phyloP scores from a whole-genome alignment of 1,140 invertebrate species.

The Galleria mellonella region DNA sequence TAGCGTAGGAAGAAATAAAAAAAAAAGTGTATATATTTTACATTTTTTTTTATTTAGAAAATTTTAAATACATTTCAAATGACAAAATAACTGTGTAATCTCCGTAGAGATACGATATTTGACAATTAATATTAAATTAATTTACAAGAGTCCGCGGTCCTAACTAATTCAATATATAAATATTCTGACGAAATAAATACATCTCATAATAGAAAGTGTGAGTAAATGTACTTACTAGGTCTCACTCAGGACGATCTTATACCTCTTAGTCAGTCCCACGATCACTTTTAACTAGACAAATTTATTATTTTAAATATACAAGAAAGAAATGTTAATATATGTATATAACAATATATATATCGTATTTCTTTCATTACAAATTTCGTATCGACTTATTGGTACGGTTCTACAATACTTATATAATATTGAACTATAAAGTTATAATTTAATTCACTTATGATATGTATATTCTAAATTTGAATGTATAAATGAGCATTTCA shows the following conservation, averaged over 20 bases:
- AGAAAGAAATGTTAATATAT: slow-evolving; percentile 3
- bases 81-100: slow-evolving; percentile 49
- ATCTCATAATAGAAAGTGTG: background rate
- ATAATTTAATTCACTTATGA: slow-evolving; percentile 27
- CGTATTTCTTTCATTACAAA: background rate
- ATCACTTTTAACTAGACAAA: slow-evolving; percentile 1
- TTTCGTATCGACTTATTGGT: background rate
- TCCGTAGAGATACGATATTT: slow-evolving; percentile 20
- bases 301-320: background rate
- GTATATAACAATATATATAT: background rate
- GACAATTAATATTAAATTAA: slow-evolving; percentile 41
- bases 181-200: background rate
- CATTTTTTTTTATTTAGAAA: slow-evolving; percentile 52
- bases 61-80: slow-evolving; percentile 64
- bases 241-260: background rate
- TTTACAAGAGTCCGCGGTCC: slow-evolving; percentile 44
- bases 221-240: slow-evolving; percentile 1
- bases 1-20: background rate
- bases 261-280: background rate
- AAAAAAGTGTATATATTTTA: slow-evolving; percentile 24
- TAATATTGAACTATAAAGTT: slow-evolving; percentile 22
- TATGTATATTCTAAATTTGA: slow-evolving; percentile 46
- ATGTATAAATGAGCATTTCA: slow-evolving; percentile 48
- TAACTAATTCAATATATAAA: slow-evolving; percentile 25
- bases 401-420: background rate